Evolutionary conservation across 2,797 vertebrate species (phyloP).

Genomic region (Pseudochromis fuscus): DNA sequence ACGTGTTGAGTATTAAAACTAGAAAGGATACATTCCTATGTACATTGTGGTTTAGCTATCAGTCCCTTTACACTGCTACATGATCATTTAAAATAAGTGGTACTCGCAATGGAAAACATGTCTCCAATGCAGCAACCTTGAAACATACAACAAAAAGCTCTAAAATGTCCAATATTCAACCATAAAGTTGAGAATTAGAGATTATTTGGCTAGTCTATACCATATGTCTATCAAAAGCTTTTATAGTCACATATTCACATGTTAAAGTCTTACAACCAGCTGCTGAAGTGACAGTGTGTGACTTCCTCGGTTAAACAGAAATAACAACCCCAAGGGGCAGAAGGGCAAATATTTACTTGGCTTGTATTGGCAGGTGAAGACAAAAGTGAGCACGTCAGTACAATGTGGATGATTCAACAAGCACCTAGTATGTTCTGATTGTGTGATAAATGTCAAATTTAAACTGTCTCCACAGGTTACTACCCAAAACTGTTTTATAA

Average conservation of each 20-base stretch:
- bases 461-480: slow-evolving; percentile 13
- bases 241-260: slow-evolving; percentile 33
- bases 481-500: slow-evolving; percentile 7
- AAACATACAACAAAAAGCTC: slow-evolving; percentile 32
- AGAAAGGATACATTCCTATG: slow-evolving; percentile 64
- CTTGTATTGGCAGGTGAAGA: slow-evolving; percentile 62
- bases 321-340: slow-evolving; percentile 51
- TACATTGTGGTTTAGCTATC: slow-evolving; percentile 53
- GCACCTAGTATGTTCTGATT: slow-evolving; percentile 58
- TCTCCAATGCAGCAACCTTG: slow-evolving; percentile 21
- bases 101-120: slow-evolving; percentile 7
- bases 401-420: slow-evolving; percentile 43
- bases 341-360: slow-evolving; percentile 45
- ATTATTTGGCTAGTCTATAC: slow-evolving; percentile 47
- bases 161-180: slow-evolving; percentile 32
- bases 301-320: slow-evolving; percentile 50
- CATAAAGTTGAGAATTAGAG: slow-evolving; percentile 10
- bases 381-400: slow-evolving; percentile 37
- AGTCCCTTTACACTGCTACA: slow-evolving; percentile 27
- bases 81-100: slow-evolving; percentile 26
- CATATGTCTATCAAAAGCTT: slow-evolving; percentile 59
- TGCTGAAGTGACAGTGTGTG: slow-evolving; percentile 37
- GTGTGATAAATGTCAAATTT: slow-evolving; percentile 16
- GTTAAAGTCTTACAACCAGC: slow-evolving; percentile 30
- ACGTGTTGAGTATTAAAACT: slow-evolving; percentile 46